Percentiles rank a stretch among this genome's conserved stretches.
Evolutionary conservation across 2,888 invertebrate genomes (phyloP).

Genomic region (Eucriotettix oculatus): DNA sequence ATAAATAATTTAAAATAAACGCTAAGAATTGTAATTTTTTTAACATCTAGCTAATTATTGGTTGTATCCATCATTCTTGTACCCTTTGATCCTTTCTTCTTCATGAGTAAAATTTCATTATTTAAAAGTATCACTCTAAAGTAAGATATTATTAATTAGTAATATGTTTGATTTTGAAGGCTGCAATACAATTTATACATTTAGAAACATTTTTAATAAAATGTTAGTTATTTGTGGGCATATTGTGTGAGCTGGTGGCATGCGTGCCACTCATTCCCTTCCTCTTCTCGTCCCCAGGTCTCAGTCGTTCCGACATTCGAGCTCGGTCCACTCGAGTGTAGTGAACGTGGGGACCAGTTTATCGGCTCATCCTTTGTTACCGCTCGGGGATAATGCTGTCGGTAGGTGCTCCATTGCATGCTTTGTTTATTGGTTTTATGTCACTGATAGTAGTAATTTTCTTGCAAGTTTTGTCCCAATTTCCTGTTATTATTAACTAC

Average conservation of each 20-base stretch:
- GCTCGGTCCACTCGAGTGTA: conserved; percentile 52
- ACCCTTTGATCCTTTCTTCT: too few relatives aligned
- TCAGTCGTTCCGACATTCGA: conserved; percentile 81
- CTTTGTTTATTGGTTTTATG: not conserved
- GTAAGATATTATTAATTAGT: too few relatives aligned
- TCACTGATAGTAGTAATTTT: not conserved
- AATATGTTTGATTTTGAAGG: too few relatives aligned
- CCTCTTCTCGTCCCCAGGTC: conserved; percentile 39
- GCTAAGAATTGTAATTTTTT: too few relatives aligned
- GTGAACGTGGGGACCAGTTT: conserved; percentile 69
- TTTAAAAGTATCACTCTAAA: too few relatives aligned
- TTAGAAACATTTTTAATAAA: not conserved
- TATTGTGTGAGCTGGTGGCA: not conserved
- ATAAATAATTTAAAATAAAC: too few relatives aligned
- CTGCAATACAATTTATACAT: too few relatives aligned
- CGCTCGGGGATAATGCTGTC: conserved; percentile 42
- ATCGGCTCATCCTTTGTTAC: conserved; percentile 87
- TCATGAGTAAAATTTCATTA: too few relatives aligned
- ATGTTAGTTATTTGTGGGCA: not conserved
- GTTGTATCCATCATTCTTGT: too few relatives aligned
- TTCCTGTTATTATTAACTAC: not conserved
- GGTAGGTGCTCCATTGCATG: conserved; percentile 25
- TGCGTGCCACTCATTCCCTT: not conserved
- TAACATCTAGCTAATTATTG: too few relatives aligned
- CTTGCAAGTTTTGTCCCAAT: not conserved